phyloP scores from a whole-genome alignment of 2,888 invertebrate species.

The Microctonus aethiopoides region DNA sequence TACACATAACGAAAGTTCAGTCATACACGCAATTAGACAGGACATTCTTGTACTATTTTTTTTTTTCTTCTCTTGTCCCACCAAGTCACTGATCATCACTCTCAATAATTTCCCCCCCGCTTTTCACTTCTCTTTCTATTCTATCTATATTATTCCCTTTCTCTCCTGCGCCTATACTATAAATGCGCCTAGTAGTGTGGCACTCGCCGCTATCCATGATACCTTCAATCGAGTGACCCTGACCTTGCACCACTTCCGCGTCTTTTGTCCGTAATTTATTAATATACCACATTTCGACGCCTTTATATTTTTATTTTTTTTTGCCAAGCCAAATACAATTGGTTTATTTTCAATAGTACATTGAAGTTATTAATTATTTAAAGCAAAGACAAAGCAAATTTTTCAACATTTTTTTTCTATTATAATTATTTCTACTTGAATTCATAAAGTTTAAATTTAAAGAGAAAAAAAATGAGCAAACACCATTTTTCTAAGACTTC shows the following conservation, averaged over 20 bases:
- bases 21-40: conserved; percentile 1
- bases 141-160: background rate
- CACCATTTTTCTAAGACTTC: too few relatives aligned
- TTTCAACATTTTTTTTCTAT: too few relatives aligned
- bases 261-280: conserved; percentile 56
- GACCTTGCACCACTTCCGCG: conserved; percentile 67
- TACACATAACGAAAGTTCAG: too few relatives aligned
- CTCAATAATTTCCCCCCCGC: background rate
- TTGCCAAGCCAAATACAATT: too few relatives aligned
- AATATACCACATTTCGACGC: background rate
- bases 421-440: too few relatives aligned
- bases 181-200: conserved; percentile 18
- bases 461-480: too few relatives aligned
- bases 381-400: too few relatives aligned
- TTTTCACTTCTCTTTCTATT: conserved; percentile 11
- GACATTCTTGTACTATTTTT: background rate
- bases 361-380: too few relatives aligned
- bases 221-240: conserved; percentile 61
- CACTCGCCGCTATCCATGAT: conserved; percentile 33
- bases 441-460: too few relatives aligned
- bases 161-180: background rate
- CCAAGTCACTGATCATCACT: conserved; percentile 25
- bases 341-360: too few relatives aligned
- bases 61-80: conserved; percentile 17
- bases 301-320: background rate